These are phyloP conservation scores for Ectemnius continuus DNA, from an alignment of 2,888 invertebrate species.

Conservation along the genomic window DNA sequence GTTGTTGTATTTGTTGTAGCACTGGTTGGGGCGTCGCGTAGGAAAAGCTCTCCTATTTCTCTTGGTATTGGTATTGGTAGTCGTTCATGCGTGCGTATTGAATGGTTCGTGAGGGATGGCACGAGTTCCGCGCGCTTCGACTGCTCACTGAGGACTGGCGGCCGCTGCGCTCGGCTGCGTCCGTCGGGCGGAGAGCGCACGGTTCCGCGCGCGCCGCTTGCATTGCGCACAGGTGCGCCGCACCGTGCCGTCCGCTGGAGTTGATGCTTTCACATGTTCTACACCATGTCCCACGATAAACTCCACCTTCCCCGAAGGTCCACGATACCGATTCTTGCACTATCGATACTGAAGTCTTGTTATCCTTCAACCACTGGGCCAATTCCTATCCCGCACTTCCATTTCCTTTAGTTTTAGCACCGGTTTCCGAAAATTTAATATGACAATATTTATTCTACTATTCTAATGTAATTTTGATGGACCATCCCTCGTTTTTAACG, in stretches of 20 bases:
- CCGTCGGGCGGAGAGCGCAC: conserved; percentile 21
- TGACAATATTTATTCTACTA: too few species aligned
- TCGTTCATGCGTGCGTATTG: conserved; percentile 15
- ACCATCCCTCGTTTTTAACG: too few species aligned
- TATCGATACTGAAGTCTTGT: too few species aligned
- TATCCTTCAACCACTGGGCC: too few species aligned
- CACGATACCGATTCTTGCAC: too few species aligned
- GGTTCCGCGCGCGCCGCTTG: conserved; percentile 48
- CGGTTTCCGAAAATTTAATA: too few species aligned
- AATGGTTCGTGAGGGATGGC: background rate
- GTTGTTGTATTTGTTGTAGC: background rate
- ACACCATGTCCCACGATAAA: too few species aligned
- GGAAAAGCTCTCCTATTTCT: background rate
- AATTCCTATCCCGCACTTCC: too few species aligned
- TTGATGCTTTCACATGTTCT: too few species aligned
- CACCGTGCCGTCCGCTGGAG: background rate
- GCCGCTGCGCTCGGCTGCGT: conserved; percentile 37
- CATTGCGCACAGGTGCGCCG: conserved; percentile 1
- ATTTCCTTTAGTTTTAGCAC: too few species aligned
- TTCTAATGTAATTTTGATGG: too few species aligned
- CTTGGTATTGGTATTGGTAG: background rate
- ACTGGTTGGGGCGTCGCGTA: background rate
- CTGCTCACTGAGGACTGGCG: conserved; percentile 58
- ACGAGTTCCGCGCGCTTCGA: conserved; percentile 38
- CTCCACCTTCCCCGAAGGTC: too few species aligned